phyloP scores from a whole-genome alignment of 2,113 vertebrate species.

The Crotophaga sulcirostris region DNA sequence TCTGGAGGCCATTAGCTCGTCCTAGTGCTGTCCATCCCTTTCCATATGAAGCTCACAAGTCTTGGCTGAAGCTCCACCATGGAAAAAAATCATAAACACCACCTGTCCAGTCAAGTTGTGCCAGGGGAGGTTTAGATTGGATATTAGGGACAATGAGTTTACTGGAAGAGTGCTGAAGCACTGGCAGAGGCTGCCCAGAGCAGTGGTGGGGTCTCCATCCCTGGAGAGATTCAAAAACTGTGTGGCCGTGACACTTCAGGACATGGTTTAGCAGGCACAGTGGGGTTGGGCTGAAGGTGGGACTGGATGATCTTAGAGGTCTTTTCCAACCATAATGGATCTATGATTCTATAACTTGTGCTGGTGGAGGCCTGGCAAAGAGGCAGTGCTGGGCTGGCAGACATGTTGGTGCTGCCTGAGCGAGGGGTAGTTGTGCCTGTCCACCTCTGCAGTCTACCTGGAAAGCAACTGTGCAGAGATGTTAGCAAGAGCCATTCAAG shows the following conservation, averaged over 20 bases:
- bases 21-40: not conserved
- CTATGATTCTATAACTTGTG: too few relatives aligned
- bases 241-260: too few relatives aligned
- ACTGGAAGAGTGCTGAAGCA: too few relatives aligned
- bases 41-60: not conserved
- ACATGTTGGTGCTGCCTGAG: not conserved
- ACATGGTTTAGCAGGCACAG: too few relatives aligned
- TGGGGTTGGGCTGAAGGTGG: too few relatives aligned
- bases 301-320: too few relatives aligned
- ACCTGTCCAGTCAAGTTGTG: not conserved
- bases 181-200: too few relatives aligned
- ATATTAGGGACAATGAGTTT: too few relatives aligned
- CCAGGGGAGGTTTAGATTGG: too few relatives aligned
- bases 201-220: too few relatives aligned
- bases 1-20: not conserved
- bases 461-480: not conserved
- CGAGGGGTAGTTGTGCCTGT: not conserved
- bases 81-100: not conserved
- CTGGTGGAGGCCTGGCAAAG: not conserved
- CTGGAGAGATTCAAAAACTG: too few relatives aligned
- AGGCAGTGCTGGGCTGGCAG: not conserved
- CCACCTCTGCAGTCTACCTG: not conserved
- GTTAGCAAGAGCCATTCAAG: not conserved
- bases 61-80: not conserved
- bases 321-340: too few relatives aligned